A percentile compares a stretch with the other conserved stretches of the same genome.
Evolutionary conservation across 2,797 vertebrate genomes (phyloP).

Genomic region (Bryconaethiops microstoma): DNA sequence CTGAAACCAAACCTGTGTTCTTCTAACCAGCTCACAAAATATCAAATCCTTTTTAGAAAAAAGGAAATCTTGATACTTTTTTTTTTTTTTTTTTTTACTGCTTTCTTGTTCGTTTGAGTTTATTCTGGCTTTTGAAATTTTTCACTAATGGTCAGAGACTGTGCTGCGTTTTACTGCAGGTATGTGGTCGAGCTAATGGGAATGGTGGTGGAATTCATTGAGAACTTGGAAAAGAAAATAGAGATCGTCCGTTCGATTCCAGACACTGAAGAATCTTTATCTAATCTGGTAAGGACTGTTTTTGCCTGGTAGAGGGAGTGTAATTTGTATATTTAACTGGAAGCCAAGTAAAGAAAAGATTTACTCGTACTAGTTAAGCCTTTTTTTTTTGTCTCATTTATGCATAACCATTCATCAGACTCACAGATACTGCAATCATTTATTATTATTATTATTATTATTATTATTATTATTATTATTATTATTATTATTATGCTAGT

Average conservation of each 20-base stretch:
- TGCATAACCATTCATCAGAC: background rate
- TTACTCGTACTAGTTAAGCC: background rate
- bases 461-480: too few species aligned
- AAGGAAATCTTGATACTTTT: too few species aligned
- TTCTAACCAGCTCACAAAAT: too few species aligned
- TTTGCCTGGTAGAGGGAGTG: too few species aligned
- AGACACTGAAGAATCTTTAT: slow-evolving; percentile 45
- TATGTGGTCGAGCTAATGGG: slow-evolving; percentile 69
- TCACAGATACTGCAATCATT: background rate
- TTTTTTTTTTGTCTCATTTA: background rate
- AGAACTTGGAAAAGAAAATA: slow-evolving; percentile 71
- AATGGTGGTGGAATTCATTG: slow-evolving; percentile 71
- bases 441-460: too few species aligned
- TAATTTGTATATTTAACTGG: background rate
- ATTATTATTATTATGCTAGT: background rate
- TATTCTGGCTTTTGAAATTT: background rate
- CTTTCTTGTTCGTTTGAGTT: too few species aligned
- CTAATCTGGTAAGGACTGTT: slow-evolving; percentile 67
- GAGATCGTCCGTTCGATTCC: slow-evolving; percentile 52
- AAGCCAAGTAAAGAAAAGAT: background rate
- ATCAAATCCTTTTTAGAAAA: too few species aligned
- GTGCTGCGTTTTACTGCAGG: slow-evolving; percentile 55
- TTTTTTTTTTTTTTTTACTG: too few species aligned
- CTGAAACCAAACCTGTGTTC: too few species aligned
- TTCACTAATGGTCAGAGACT: background rate